Conservation (phyloP, 2,888 invertebrate species). For the Caenorhabditis japonica region DNA sequence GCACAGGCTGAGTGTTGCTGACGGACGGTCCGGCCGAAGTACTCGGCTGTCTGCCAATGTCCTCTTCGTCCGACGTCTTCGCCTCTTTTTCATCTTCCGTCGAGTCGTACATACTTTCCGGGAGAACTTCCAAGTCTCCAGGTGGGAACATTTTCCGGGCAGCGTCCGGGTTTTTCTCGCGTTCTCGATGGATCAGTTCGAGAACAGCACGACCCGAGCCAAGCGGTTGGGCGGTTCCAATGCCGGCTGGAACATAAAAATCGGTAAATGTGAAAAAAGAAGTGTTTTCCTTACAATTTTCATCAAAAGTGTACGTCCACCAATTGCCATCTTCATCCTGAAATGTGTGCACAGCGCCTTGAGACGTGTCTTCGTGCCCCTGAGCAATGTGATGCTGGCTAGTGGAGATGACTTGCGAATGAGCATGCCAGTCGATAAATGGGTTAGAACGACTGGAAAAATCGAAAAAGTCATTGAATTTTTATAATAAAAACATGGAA, state of each 20-base stretch:
- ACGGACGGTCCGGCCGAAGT: slow-evolving; percentile 7
- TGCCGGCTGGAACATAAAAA: slow-evolving; percentile 41
- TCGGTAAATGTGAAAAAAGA: background rate
- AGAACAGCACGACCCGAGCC: slow-evolving; percentile 65
- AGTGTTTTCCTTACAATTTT: slow-evolving; percentile 82
- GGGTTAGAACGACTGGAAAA: slow-evolving; percentile 41
- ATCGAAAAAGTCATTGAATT: too few relatives aligned
- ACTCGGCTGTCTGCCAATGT: slow-evolving; percentile 6
- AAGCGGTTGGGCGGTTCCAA: slow-evolving; percentile 73
- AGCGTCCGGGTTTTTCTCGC: slow-evolving; percentile 32
- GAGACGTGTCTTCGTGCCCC: slow-evolving; percentile 86
- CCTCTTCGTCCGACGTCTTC: slow-evolving; percentile 38
- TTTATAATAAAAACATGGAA: too few relatives aligned
- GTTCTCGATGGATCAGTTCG: slow-evolving; percentile 53
- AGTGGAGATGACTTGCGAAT: slow-evolving; percentile 25
- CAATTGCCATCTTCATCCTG: slow-evolving; percentile 82
- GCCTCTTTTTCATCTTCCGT: slow-evolving; percentile 59
- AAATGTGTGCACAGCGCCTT: slow-evolving; percentile 82
- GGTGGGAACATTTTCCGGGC: slow-evolving; percentile 37
- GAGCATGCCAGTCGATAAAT: slow-evolving; percentile 52
- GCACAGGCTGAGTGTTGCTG: slow-evolving; percentile 9
- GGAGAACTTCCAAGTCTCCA: slow-evolving; percentile 50
- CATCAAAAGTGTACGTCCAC: slow-evolving; percentile 89
- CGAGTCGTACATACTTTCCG: slow-evolving; percentile 53
- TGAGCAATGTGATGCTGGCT: slow-evolving; percentile 54